Base-by-base conservation (phyloP, 2,888 invertebrate species). In the Hirtodrosophila alboralis region DNA sequence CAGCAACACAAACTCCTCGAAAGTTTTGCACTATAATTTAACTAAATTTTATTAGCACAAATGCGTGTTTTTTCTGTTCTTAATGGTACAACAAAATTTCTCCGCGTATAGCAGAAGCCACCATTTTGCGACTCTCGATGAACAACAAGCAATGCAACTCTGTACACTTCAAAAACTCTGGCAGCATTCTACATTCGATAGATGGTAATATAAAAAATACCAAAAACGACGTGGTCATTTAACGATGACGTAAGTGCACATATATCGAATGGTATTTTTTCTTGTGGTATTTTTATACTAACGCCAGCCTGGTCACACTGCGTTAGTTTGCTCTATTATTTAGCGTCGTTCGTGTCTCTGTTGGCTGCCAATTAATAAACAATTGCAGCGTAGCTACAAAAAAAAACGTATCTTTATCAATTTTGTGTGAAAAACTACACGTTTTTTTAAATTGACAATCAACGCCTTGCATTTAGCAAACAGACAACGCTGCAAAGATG, bases 61-160 rank as follows among this genome's bases (percentile, higher is more conserved):
- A 73, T 81, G 75, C 74, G 76, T 74, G 69, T 71, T 81, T 86
- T 84, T 71, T 65, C 62, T 61, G 75, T 77, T 86, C 62, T 75
- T 78, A 84, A 75, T 79, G 62, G 68, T 81, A 67, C 67, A 70
- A 74, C 75, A 72, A 76, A 86, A 86, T 85, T 85, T 86, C 85
- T 85, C 84, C 85, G 86, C 84, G 84, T 85, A 84, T 83, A 73
- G 73, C 68, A 84, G 83, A 84, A 85, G 85, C 85, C 86, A 86
- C 86, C 86, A 85, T 85, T 85, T 85, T 85, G 85, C 86, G 80
- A 77, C 72, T 76, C 71, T 70, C 69, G 69, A 80, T 70, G 66
- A 77, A 77, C 74, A 74, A 69, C 69, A 70, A 65, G 27, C 60
- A 34, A 69, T 66, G 66, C 69, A 70, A 66, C 69, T 31, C 71